Conservation (phyloP, 2,888 invertebrate species). For the Drosophila austrosaltans region DNA sequence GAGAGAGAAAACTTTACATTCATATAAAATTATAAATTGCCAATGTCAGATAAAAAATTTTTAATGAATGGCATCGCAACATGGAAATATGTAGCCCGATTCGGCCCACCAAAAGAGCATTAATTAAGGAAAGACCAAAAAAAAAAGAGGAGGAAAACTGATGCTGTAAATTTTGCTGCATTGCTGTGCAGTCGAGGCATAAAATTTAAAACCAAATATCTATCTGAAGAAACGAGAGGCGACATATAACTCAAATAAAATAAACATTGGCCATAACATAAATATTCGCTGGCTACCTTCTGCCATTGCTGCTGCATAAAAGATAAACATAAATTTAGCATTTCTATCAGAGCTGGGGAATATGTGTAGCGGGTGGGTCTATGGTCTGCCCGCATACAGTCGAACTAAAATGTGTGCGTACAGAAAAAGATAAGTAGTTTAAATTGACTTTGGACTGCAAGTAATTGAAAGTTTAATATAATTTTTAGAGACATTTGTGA, state of each 20-base stretch:
- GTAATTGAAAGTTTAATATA: too few species aligned
- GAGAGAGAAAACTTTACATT: constrained; percentile 28
- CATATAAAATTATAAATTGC: constrained; percentile 65
- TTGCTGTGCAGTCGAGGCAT: constrained; percentile 45
- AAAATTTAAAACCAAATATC: constrained; percentile 44
- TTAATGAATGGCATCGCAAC: constrained; percentile 61
- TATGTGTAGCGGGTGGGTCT: constrained; percentile 4
- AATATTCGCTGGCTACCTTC: constrained; percentile 65
- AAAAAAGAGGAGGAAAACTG: constrained; percentile 12
- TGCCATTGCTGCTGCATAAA: constrained; percentile 32
- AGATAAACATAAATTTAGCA: constrained; percentile 71
- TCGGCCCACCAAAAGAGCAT: constrained; percentile 61
- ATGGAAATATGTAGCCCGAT: constrained; percentile 45
- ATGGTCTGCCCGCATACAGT: background rate
- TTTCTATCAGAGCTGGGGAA: constrained; percentile 31
- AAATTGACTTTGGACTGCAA: too few species aligned
- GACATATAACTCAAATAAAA: constrained; percentile 73
- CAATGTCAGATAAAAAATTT: constrained; percentile 64
- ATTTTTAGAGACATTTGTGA: too few species aligned
- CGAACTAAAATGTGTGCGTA: background rate
- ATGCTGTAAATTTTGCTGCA: constrained; percentile 13
- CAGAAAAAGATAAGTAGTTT: background rate
- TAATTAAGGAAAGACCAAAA: constrained; percentile 57
- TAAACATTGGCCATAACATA: constrained; percentile 72
- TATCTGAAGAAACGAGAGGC: constrained; percentile 49